These are phyloP conservation scores for Sminthurides aquaticus DNA, from an alignment of 2,888 invertebrate genomes.

Conservation along the genomic window DNA sequence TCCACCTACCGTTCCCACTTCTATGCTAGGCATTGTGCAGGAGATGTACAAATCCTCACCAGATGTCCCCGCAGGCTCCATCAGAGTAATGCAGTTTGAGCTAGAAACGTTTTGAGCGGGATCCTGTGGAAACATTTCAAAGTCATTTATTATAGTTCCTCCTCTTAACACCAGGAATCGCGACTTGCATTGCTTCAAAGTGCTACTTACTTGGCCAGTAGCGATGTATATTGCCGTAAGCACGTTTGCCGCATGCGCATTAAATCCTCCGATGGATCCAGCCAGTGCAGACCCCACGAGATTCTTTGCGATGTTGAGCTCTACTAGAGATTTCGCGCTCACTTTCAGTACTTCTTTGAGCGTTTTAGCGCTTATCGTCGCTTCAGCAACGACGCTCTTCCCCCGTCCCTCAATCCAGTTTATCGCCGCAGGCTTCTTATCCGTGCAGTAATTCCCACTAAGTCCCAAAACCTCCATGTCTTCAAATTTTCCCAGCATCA, in stretches of 20 bases:
- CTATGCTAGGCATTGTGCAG: conserved; percentile 95
- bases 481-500: conserved; percentile 65
- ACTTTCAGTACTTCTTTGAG: conserved; percentile 77
- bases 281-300: conserved; percentile 91
- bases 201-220: conserved; percentile 69
- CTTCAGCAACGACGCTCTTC: conserved; percentile 91
- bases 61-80: conserved; percentile 74
- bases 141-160: conserved; percentile 1
- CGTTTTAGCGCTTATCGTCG: conserved; percentile 67
- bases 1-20: conserved; percentile 92
- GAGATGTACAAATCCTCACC: conserved; percentile 81
- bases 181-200: not conserved
- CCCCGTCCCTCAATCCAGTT: conserved; percentile 95
- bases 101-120: conserved; percentile 95
- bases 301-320: conserved; percentile 88
- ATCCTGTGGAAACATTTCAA: conserved; percentile 54
- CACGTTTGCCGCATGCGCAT: conserved; percentile 97
- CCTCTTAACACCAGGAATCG: no score
- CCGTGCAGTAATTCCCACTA: conserved; percentile 95
- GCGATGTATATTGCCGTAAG: conserved; percentile 98
- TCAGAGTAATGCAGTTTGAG: conserved; percentile 89
- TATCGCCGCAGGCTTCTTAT: conserved; percentile 94
- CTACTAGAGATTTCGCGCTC: conserved; percentile 71
- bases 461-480: conserved; percentile 90
- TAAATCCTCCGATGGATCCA: conserved; percentile 75